Evolutionary conservation across 2,113 vertebrate genomes (phyloP), one percentile per base, ranked within the genome.

Genomic region (Elgaria multicarinata): DNA sequence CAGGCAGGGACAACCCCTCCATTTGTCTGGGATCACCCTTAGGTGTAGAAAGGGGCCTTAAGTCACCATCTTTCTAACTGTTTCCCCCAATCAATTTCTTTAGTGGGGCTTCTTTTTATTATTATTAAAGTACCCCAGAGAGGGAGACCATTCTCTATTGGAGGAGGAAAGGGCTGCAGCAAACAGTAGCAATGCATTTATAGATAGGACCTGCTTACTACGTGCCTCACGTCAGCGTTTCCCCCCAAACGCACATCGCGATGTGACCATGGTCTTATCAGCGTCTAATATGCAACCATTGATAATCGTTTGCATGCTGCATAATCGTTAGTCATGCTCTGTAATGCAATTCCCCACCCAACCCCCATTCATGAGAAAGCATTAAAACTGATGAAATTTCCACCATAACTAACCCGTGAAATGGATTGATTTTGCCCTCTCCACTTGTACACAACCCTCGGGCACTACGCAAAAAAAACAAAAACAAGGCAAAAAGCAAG

Each of bases 311-410:
- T 78, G 91, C 77, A 69, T 0, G 26, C 62, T 7, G 26, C 18
- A 89, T 86, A 31, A 62, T 81, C 67, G 81, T 92, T 44, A 92
- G 90, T 67, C 72, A 91, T 0, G n/a, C 84, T 91, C 85, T 87
- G 87, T 89, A 89, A 94, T 94, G 85, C 24, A 91, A 94, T 93
- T 95, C 90, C 58, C 2, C 14, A 7, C 31, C 76, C 72, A 42
- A 4, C 46, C 83, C 31, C 82, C n/a, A 55, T 55, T 79, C 92
- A 83, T 0, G 0, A 55, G 91, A 90, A 90, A 86, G 14, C 2
- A 2, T 89, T 89, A 87, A 89, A 92, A n/a, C 0, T 87, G 93
- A 93, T 86, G 84, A 91, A 87, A 39, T 0, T 79, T 46, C 66
- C 83, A 90, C 5, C 76, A 89, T 87, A 90, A 90, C 93, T 92